phyloP scores from a whole-genome alignment of 2,888 invertebrate genomes.

The Noctua fimbriata region DNA sequence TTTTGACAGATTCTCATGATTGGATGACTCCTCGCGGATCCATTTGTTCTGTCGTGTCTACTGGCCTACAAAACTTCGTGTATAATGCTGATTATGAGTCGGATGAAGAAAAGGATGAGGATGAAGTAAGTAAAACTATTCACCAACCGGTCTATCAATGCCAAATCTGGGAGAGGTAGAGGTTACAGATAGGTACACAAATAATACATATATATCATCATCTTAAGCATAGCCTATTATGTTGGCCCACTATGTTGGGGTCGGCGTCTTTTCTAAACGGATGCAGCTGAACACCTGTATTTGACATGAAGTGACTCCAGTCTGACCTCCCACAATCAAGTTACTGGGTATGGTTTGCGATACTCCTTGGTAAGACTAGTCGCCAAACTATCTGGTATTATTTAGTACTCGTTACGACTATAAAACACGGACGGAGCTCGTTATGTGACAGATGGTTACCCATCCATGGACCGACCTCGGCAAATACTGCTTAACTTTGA shows the following conservation, averaged over 20 bases:
- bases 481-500: not conserved
- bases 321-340: not conserved
- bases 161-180: not conserved
- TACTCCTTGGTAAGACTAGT: not conserved
- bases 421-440: not conserved
- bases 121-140: conserved; percentile 75
- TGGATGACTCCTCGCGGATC: conserved; percentile 88
- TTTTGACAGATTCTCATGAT: conserved; percentile 81
- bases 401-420: not conserved
- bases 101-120: conserved; percentile 80
- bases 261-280: not conserved
- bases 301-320: not conserved
- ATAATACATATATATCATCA: not conserved
- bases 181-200: not conserved
- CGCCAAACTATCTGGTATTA: not conserved
- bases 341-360: not conserved
- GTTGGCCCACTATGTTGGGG: not conserved
- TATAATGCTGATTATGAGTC: conserved; percentile 82
- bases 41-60: conserved; percentile 84
- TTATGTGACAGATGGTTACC: not conserved
- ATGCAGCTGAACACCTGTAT: not conserved
- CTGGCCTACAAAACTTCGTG: conserved; percentile 82
- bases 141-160: not conserved
- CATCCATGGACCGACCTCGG: not conserved
- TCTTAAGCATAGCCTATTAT: not conserved